These are phyloP conservation scores for Vulpes ferrilata DNA, from an alignment of 2,113 vertebrate species.

Conservation along the genomic window DNA sequence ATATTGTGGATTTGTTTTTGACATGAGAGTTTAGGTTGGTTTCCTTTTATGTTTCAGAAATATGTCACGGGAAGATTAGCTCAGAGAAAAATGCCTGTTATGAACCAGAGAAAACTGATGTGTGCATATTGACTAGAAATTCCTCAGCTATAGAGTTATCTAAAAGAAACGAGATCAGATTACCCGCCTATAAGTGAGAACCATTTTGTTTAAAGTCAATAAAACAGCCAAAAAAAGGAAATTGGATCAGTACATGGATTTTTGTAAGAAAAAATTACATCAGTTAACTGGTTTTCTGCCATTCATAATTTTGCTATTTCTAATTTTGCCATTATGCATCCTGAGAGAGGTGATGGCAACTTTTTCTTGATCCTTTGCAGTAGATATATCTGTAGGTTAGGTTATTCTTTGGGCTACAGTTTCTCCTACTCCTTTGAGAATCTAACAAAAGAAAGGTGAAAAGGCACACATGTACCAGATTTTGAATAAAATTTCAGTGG, in stretches of 20 bases:
- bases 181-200: not conserved
- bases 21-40: not conserved
- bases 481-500: not conserved
- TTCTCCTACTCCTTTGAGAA: not conserved
- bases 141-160: not conserved
- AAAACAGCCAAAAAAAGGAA: not conserved
- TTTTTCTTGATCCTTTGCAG: not conserved
- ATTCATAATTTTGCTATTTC: not conserved
- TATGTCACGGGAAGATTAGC: conserved; percentile 51
- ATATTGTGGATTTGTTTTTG: conserved; percentile 56
- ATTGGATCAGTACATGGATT: not conserved
- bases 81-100: conserved; percentile 56
- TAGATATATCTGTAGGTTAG: not conserved
- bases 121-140: conserved; percentile 3
- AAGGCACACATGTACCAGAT: not conserved
- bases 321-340: not conserved
- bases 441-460: not conserved
- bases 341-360: not conserved
- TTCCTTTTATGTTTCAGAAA: conserved; percentile 64
- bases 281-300: not conserved
- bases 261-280: not conserved
- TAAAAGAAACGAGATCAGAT: conserved; percentile 13
- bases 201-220: conserved; percentile 34
- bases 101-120: not conserved
- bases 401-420: not conserved